Percentiles rank a stretch among this genome's conserved stretches.
phyloP scores from a whole-genome alignment of 2,113 vertebrate genomes.

The Chinchilla lanigera region DNA sequence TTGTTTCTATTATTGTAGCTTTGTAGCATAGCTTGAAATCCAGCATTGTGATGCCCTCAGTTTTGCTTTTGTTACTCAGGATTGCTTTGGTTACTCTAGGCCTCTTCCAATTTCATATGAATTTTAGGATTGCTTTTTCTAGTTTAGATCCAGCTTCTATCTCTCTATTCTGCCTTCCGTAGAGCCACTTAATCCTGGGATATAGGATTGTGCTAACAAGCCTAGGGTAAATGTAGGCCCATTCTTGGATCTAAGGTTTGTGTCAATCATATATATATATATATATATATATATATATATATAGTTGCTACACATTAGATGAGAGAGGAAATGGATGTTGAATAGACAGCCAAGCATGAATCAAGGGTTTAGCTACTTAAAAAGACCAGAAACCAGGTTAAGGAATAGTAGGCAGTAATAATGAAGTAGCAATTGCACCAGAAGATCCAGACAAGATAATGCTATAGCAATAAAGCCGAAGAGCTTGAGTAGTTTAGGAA shows the following conservation, averaged over 20 bases:
- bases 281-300: too few species aligned
- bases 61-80: too few species aligned
- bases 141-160: background rate
- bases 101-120: background rate
- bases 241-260: background rate
- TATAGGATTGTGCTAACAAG: background rate
- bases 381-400: slow-evolving; percentile 2
- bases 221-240: background rate
- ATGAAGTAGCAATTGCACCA: background rate
- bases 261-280: background rate
- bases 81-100: too few species aligned
- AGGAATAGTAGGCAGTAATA: background rate
- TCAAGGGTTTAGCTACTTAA: background rate
- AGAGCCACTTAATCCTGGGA: background rate
- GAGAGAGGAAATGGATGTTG: background rate
- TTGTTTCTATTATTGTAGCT: too few species aligned
- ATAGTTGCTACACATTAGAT: background rate
- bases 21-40: too few species aligned
- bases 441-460: background rate
- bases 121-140: background rate
- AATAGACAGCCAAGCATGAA: background rate
- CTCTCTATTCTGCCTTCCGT: background rate
- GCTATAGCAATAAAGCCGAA: background rate
- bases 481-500: background rate
- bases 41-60: too few species aligned